phyloP scores from a whole-genome alignment of 2,113 vertebrate species.

The Typhlomys cinereus region DNA sequence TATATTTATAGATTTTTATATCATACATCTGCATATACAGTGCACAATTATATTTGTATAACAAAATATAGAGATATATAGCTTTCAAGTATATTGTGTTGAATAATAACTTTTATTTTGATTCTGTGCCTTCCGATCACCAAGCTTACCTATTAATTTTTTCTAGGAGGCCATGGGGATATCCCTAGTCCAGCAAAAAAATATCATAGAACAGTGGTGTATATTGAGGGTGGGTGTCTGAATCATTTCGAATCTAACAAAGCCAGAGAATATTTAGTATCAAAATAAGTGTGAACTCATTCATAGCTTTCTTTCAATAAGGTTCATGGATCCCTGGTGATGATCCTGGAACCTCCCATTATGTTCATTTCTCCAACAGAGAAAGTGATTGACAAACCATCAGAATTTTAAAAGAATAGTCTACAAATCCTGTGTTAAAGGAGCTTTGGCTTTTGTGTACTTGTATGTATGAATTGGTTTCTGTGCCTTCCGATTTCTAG shows the following conservation, averaged over 20 bases:
- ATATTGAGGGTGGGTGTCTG: not conserved
- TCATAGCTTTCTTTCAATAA: not conserved
- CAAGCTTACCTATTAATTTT: not conserved
- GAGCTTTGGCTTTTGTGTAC: not conserved
- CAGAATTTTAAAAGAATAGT: not conserved
- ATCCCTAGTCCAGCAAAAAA: too few species aligned
- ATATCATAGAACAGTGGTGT: not conserved
- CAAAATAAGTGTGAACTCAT: not conserved
- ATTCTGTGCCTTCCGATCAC: not conserved
- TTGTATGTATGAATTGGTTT: not conserved
- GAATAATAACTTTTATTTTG: not conserved
- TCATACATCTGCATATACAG: too few species aligned
- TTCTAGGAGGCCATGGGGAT: not conserved
- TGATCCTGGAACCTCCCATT: fast-evolving
- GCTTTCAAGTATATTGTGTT: not conserved
- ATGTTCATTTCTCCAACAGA: not conserved
- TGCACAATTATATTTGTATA: not conserved
- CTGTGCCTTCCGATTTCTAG: not conserved
- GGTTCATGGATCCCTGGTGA: too few species aligned
- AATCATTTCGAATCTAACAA: not conserved
- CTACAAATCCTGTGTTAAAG: not conserved
- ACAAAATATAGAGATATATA: not conserved
- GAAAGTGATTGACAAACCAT: not conserved
- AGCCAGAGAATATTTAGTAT: not conserved
- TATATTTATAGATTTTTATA: not conserved